A percentile compares a stretch with the other conserved stretches of the same genome.
These are phyloP conservation scores for Petrolisthes manimaculis DNA, from an alignment of 2,888 invertebrate species.

Conservation along the genomic window DNA sequence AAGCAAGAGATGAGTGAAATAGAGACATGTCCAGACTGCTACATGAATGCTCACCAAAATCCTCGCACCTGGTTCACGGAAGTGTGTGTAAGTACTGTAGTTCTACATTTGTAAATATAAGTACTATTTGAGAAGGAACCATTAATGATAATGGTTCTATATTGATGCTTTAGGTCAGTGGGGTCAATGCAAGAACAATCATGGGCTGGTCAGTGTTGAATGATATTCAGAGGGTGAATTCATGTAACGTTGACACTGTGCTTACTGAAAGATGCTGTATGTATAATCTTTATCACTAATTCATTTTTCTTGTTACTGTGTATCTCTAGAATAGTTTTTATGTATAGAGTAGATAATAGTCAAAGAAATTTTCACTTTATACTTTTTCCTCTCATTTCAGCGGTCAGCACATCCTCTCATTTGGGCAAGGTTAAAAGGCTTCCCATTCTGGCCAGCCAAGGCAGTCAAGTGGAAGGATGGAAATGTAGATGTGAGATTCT, in stretches of 20 bases:
- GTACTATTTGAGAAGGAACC: too few relatives aligned
- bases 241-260: too few relatives aligned
- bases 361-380: too few relatives aligned
- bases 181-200: too few relatives aligned
- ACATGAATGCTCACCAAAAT: constrained; percentile 85
- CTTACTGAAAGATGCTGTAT: too few relatives aligned
- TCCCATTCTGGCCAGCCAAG: constrained; percentile 98
- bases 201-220: too few relatives aligned
- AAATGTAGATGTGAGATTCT: constrained; percentile 90
- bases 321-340: neutral
- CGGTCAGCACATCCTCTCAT: constrained; percentile 88
- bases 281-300: too few relatives aligned
- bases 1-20: constrained; percentile 92
- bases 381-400: constrained; percentile 69
- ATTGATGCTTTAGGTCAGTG: neutral
- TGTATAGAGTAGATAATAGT: neutral
- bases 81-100: constrained; percentile 78
- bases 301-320: too few relatives aligned
- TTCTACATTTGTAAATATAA: neutral
- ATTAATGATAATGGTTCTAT: neutral
- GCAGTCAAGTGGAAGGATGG: constrained; percentile 77
- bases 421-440: constrained; percentile 97
- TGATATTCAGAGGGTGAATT: too few relatives aligned
- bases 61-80: constrained; percentile 90
- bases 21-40: constrained; percentile 93